Conservation (phyloP, 2,797 vertebrate species). For the Bovichtus diacanthus region DNA sequence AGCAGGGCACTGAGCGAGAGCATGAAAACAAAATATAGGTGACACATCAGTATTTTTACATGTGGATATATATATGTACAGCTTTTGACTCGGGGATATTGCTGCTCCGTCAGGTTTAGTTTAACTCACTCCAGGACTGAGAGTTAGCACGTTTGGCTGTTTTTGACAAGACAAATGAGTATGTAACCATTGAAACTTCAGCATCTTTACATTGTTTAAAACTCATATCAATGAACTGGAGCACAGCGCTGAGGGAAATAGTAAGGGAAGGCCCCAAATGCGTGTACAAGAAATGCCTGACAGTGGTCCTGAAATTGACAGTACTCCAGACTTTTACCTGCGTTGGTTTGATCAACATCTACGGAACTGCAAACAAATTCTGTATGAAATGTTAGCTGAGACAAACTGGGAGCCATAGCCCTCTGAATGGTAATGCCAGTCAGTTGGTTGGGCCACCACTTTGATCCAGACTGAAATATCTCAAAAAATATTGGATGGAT, state of each 20-base stretch:
- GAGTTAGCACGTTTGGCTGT: neutral
- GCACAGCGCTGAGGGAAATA: neutral
- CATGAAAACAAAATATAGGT: conserved; percentile 28
- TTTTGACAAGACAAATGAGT: neutral
- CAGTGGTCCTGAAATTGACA: neutral
- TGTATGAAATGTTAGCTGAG: neutral
- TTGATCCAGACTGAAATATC: neutral
- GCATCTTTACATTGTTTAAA: neutral
- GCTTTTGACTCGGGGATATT: neutral
- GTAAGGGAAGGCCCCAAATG: neutral
- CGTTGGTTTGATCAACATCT: neutral
- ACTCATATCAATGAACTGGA: neutral
- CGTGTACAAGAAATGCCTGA: neutral
- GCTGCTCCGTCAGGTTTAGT: neutral
- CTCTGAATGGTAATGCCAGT: neutral
- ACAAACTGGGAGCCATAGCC: neutral
- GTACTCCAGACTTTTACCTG: neutral
- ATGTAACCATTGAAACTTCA: neutral
- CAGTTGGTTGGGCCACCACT: neutral
- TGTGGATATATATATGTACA: too few species aligned
- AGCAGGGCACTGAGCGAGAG: neutral
- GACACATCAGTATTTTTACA: neutral
- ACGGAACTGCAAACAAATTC: neutral
- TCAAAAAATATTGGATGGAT: neutral
- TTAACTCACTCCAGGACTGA: neutral